A percentile compares a stretch with the other conserved stretches of the same genome.
Evolutionary conservation across 2,888 invertebrate species (phyloP).

Genomic region (Tetrapedia diversipes): DNA sequence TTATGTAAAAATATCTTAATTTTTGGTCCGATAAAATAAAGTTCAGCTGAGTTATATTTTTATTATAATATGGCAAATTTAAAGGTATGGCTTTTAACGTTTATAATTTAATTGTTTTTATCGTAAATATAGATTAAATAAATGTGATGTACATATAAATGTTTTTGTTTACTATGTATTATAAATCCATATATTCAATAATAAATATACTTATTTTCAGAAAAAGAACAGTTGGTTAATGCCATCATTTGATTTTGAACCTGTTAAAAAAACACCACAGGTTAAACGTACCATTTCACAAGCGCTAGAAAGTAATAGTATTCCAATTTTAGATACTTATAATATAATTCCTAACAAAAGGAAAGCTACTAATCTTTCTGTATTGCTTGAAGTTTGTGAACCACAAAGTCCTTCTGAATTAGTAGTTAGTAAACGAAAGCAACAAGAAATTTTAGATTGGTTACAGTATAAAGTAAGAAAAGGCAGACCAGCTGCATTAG

Average conservation of each 20-base stretch:
- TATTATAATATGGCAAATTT: slow-evolving; percentile 30
- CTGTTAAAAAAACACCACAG: slow-evolving; percentile 21
- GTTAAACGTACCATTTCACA: slow-evolving; percentile 36
- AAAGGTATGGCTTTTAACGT: slow-evolving; percentile 35
- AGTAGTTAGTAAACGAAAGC: slow-evolving; percentile 78
- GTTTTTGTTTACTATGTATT: background rate
- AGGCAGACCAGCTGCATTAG: slow-evolving; percentile 81
- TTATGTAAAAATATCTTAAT: too few species aligned
- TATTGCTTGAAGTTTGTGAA: slow-evolving; percentile 73
- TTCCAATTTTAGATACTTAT: background rate
- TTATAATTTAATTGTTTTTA: background rate
- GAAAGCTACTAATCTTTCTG: slow-evolving; percentile 66
- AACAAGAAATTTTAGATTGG: slow-evolving; percentile 78
- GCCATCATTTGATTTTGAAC: slow-evolving; percentile 65
- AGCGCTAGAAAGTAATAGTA: background rate
- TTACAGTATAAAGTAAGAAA: slow-evolving; percentile 61
- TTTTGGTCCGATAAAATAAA: too few species aligned
- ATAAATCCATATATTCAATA: background rate
- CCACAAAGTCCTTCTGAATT: slow-evolving; percentile 75
- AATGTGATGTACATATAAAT: background rate
- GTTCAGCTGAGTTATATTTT: too few species aligned
- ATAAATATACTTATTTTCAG: slow-evolving; percentile 25
- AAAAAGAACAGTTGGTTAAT: slow-evolving; percentile 63
- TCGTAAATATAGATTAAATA: background rate
- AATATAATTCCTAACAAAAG: slow-evolving; percentile 51